Evolutionary conservation across 2,113 vertebrate genomes (phyloP).

Genomic region (Oenanthe melanoleuca): DNA sequence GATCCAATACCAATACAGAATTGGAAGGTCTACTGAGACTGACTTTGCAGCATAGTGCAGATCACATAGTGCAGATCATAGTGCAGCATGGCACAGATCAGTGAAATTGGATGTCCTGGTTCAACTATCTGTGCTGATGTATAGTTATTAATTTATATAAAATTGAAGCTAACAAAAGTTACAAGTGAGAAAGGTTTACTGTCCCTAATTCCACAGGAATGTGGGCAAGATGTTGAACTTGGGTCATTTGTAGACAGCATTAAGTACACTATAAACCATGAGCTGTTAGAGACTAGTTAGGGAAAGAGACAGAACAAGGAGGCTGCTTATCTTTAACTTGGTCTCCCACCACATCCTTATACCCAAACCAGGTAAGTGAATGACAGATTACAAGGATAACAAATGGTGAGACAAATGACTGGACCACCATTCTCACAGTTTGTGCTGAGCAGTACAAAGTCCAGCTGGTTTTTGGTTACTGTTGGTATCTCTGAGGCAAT

Average conservation of each 20-base stretch:
- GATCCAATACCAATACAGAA: not conserved
- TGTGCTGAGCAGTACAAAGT: not conserved
- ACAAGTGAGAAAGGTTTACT: not conserved
- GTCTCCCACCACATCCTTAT: not conserved
- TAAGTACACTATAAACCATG: not conserved
- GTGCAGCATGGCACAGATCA: not conserved
- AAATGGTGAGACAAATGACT: not conserved
- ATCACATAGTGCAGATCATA: too few relatives aligned
- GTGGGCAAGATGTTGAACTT: not conserved
- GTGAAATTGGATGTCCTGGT: not conserved
- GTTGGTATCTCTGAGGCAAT: not conserved
- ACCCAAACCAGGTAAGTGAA: not conserved
- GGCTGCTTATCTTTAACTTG: not conserved
- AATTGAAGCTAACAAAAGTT: not conserved
- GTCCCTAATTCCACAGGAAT: not conserved
- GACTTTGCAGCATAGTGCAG: not conserved
- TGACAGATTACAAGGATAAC: fast-evolving
- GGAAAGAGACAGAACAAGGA: not conserved
- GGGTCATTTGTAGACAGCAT: not conserved
- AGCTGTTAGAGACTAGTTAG: not conserved
- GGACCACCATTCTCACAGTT: not conserved
- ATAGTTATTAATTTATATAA: not conserved
- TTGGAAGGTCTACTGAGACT: not conserved
- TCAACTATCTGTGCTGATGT: not conserved
- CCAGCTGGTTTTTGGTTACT: not conserved